phyloP scores from a whole-genome alignment of 2,797 vertebrate species.

The Artibeus jamaicensis region DNA sequence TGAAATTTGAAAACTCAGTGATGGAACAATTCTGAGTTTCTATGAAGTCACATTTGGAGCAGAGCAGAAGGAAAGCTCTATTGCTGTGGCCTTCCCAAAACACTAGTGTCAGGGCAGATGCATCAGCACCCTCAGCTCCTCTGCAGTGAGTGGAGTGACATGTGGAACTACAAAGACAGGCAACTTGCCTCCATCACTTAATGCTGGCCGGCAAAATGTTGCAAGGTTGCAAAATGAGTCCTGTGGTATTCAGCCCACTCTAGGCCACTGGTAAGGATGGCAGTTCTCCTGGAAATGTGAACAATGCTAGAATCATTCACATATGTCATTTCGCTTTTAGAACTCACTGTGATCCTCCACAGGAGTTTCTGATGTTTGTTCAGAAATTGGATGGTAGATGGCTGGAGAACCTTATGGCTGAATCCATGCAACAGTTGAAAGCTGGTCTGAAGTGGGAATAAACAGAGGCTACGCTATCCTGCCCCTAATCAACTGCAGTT shows the following conservation, averaged over 20 bases:
- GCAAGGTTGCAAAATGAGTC: constrained; percentile 7
- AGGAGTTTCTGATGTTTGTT: neutral
- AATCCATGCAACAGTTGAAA: neutral
- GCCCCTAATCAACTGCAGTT: neutral
- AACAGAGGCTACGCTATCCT: neutral
- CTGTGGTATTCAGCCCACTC: neutral
- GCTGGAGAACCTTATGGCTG: neutral
- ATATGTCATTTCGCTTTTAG: neutral
- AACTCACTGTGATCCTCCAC: neutral
- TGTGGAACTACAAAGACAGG: neutral
- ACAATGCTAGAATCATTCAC: neutral
- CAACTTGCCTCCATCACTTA: neutral
- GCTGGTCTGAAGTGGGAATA: neutral
- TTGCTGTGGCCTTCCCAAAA: neutral
- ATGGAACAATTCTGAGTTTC: neutral
- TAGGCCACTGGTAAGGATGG: neutral
- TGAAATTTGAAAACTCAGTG: neutral
- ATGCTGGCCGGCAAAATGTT: neutral
- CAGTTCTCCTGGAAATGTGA: neutral
- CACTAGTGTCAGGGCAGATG: neutral
- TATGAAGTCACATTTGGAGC: neutral
- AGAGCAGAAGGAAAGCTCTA: neutral
- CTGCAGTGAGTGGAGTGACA: neutral
- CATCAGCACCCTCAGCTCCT: neutral
- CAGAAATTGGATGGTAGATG: neutral